phyloP scores from a whole-genome alignment of 2,797 vertebrate species.

The Myotis vivesi region DNA sequence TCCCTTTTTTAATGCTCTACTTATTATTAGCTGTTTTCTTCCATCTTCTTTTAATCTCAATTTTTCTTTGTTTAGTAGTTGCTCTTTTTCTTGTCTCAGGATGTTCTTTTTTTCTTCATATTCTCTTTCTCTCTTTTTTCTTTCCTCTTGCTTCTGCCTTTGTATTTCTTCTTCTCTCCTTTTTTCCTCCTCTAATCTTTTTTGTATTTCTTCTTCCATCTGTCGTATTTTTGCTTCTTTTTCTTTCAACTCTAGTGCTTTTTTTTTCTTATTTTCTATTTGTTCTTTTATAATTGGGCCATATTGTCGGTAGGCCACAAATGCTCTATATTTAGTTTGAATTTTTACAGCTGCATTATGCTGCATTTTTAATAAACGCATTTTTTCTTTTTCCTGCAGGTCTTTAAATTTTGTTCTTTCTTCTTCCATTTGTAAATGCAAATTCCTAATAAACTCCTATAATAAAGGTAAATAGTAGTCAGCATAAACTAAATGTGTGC shows the following conservation, averaged over 20 bases:
- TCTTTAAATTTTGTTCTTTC: constrained; percentile 85
- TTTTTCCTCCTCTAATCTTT: constrained; percentile 71
- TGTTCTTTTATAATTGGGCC: constrained; percentile 78
- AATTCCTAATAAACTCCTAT: constrained; percentile 87
- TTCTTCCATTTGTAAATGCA: constrained; percentile 87
- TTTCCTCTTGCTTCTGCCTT: constrained; percentile 76
- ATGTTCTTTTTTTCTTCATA: constrained; percentile 83
- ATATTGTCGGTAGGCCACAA: constrained; percentile 77
- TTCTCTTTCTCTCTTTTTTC: constrained; percentile 73
- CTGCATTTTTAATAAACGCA: constrained; percentile 70
- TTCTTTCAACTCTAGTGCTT: constrained; percentile 80
- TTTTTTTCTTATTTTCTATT: constrained; percentile 78
- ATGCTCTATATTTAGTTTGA: constrained; percentile 85
- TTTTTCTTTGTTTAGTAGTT: constrained; percentile 66
- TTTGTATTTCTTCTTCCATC: constrained; percentile 75
- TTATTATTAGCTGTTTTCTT: constrained; percentile 48
- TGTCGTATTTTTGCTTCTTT: constrained; percentile 78
- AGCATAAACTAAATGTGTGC: not conserved
- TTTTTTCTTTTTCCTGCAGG: constrained; percentile 81
- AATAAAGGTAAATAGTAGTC: constrained; percentile 59
- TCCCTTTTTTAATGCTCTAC: constrained; percentile 23
- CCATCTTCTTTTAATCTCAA: constrained; percentile 57
- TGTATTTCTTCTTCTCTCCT: constrained; percentile 72
- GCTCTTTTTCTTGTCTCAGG: constrained; percentile 78
- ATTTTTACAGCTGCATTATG: constrained; percentile 85